A percentile compares a stretch with the other conserved stretches of the same genome.
phyloP scores from a whole-genome alignment of 30 jellyfish, hydroid and myxozoan genomes.

The Cassiopea andromeda region DNA sequence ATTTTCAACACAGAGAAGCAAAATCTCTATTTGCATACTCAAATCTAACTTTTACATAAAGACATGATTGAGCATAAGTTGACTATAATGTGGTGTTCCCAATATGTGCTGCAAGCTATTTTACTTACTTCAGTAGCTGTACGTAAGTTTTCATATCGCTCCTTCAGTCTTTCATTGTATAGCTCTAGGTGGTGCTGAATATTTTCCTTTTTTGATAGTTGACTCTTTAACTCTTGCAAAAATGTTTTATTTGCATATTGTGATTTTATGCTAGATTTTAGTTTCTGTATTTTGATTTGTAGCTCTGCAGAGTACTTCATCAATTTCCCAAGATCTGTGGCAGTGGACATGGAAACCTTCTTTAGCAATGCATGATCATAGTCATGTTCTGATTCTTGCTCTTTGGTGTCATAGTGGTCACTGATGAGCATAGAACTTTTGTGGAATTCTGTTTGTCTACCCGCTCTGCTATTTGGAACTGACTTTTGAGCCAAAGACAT shows the following conservation, averaged over 20 bases:
- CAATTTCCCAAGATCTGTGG: constrained; percentile 51
- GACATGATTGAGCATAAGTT: too few species aligned
- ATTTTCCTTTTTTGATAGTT: constrained; percentile 39
- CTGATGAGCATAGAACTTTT: background rate
- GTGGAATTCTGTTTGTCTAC: background rate
- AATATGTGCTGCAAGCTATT: background rate
- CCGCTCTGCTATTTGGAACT: background rate
- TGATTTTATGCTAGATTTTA: constrained; percentile 16
- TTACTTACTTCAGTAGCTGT: constrained; percentile 53
- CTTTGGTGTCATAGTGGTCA: background rate
- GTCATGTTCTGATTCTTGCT: background rate
- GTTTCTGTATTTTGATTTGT: constrained; percentile 39
- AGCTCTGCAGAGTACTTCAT: constrained; percentile 16
- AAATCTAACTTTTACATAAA: too few species aligned
- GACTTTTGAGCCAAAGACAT: background rate
- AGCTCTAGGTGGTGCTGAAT: constrained; percentile 40
- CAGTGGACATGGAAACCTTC: constrained; percentile 25
- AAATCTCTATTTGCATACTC: too few species aligned
- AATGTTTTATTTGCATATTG: constrained; percentile 13
- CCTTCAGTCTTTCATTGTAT: constrained; percentile 49
- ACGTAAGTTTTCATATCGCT: constrained; percentile 50
- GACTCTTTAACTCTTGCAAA: constrained; percentile 16
- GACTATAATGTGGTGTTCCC: too few species aligned
- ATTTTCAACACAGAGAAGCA: too few species aligned
- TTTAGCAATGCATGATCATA: background rate